Base-by-base conservation (phyloP, 2,888 invertebrate genomes). In the Caenorhabditis sp. region DNA sequence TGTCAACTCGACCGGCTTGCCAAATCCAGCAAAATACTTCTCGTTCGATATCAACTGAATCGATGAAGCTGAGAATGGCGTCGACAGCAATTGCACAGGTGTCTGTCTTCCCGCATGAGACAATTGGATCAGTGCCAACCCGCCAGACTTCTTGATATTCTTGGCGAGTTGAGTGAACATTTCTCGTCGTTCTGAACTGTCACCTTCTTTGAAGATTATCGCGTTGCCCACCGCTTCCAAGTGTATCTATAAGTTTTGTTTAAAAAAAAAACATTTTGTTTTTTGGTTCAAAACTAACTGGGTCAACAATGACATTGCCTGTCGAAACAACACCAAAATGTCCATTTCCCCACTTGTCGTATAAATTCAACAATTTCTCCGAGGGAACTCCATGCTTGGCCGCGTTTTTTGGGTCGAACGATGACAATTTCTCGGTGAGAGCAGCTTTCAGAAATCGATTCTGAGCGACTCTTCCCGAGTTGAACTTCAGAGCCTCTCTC, bases 341-440 rank as follows among this genome's bases (percentile, higher is more conserved):
- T 26, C 84, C 84, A 36, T 81, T 73, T 8, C 72, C 78, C 78
- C 78, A 84, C 51, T 84, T 83, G 17, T 77, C 74, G 51, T 84
- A 84, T n/a, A 77, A 54, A 53, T 77, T 79, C n/a, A 79, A 53
- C 24, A 77, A 62, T 27, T 43, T 12, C 3, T 69, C 65, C 14
- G 79, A 76, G 4, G 83, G 82, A 5, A 82, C 58, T 43, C 83
- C 83, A 53, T 72, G 58, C 6, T 68, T 71, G 12, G 31, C 64
- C 1, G 67, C 59, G 26, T 81, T 71, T 0, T 61, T n/a, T 1
- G 64, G 66, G 17, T 57, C 57, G 62, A 66, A 79, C 0, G 63
- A 62, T 0, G 74, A 68, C 0, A 66, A 50, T 17, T 50, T 64
- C 50, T 81, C 81, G 17, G 81, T 79, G 60, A 81, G 60, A 0